Evolutionary conservation across 2,888 invertebrate genomes (phyloP).

Genomic region (Crossocerus cetratus): DNA sequence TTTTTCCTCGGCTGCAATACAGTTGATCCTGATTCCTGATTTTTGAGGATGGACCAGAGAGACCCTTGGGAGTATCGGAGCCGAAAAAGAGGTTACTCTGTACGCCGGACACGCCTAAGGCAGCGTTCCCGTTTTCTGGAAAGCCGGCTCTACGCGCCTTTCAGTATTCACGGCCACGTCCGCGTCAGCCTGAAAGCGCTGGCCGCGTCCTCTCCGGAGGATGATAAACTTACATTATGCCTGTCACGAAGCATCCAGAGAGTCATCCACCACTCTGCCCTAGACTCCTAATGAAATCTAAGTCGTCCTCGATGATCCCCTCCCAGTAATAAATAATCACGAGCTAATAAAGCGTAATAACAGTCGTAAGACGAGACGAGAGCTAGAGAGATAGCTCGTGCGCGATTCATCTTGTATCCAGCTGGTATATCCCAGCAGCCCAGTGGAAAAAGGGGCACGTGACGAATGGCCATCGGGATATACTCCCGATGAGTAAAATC

Average conservation of each 20-base stretch:
- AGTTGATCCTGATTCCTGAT: too few species aligned
- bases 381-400: neutral
- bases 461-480: slow-evolving; percentile 19
- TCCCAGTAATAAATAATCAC: slow-evolving; percentile 29
- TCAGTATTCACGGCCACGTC: slow-evolving; percentile 53
- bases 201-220: slow-evolving; percentile 34
- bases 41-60: neutral
- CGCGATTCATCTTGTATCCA: slow-evolving; percentile 25
- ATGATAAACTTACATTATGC: slow-evolving; percentile 40
- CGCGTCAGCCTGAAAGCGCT: slow-evolving; percentile 25
- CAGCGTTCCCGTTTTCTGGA: slow-evolving; percentile 49
- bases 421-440: slow-evolving; percentile 6
- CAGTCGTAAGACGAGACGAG: slow-evolving; percentile 7
- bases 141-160: slow-evolving; percentile 43
- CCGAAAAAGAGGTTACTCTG: slow-evolving; percentile 40
- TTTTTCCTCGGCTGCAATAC: too few species aligned
- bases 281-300: slow-evolving; percentile 37
- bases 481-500: slow-evolving; percentile 38
- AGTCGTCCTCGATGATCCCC: slow-evolving; percentile 8
- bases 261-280: neutral
- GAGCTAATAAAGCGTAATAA: slow-evolving; percentile 38
- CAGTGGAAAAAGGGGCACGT: slow-evolving; percentile 17
- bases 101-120: slow-evolving; percentile 51
- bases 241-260: slow-evolving; percentile 23
- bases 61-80: neutral